Evolutionary conservation across 2,113 vertebrate genomes (phyloP).

Genomic region (Pachypanchax playfairii): DNA sequence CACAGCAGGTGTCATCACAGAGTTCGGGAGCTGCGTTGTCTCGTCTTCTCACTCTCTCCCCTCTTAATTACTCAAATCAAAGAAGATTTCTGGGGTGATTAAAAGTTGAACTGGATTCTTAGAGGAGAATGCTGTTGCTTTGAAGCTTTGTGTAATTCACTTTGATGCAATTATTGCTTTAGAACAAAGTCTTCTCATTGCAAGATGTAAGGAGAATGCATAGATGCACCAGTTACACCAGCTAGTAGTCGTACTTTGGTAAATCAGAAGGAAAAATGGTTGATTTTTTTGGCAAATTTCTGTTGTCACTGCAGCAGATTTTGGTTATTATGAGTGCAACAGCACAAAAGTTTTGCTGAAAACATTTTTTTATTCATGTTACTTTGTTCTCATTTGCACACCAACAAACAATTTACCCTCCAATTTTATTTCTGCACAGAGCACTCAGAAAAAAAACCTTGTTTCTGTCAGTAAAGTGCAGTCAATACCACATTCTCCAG

Average conservation of each 20-base stretch:
- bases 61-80: conserved; percentile 60
- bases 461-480: conserved; percentile 55
- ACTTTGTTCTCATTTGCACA: conserved; percentile 40
- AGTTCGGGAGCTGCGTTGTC: conserved; percentile 46
- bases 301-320: neutral
- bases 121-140: conserved; percentile 34
- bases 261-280: no score
- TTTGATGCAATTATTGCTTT: conserved; percentile 14
- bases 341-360: conserved; percentile 20
- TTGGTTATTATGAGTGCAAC: conserved; percentile 1
- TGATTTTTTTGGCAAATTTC: no score
- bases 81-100: conserved; percentile 73
- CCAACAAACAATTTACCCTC: conserved; percentile 37
- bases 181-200: neutral
- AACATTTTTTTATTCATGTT: conserved; percentile 14
- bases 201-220: neutral
- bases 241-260: no score
- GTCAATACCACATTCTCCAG: conserved; percentile 57
- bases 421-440: conserved; percentile 27
- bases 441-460: conserved; percentile 26
- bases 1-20: conserved; percentile 54
- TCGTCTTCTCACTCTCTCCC: conserved; percentile 53
- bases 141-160: conserved; percentile 18
- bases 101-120: conserved; percentile 70
- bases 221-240: neutral